Conservation (phyloP, 2,113 vertebrate genomes). For the Elachura formosa region DNA sequence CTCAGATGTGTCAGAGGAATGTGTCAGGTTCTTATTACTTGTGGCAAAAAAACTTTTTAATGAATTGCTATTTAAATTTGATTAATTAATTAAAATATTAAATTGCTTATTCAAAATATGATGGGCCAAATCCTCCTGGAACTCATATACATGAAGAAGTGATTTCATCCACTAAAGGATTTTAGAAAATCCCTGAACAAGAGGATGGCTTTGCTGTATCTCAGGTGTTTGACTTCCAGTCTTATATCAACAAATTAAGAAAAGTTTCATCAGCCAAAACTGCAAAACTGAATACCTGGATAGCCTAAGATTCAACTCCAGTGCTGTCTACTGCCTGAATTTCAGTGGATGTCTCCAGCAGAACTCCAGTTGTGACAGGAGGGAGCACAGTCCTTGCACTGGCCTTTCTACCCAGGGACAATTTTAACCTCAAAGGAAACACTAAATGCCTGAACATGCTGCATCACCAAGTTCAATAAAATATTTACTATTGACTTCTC, state of each 20-base stretch:
- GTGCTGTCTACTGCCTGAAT: neutral
- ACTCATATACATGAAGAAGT: neutral
- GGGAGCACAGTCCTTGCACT: neutral
- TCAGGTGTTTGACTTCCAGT: neutral
- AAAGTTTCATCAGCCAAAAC: neutral
- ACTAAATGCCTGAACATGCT: conserved; percentile 23
- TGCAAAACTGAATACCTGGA: neutral
- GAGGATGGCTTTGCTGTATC: neutral
- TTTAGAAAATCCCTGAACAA: neutral
- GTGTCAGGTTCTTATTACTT: neutral
- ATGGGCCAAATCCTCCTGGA: neutral
- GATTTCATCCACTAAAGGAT: neutral
- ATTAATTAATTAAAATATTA: conserved; percentile 34
- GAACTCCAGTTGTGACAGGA: neutral
- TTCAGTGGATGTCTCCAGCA: neutral
- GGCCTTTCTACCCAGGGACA: neutral
- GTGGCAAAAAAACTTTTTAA: neutral
- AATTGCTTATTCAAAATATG: neutral
- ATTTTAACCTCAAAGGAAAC: conserved; percentile 38
- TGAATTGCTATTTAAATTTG: neutral
- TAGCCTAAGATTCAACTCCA: neutral
- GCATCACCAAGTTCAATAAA: conserved; percentile 18
- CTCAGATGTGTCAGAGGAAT: conserved; percentile 31
- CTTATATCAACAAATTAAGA: neutral
- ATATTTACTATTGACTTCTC: neutral